Base-by-base conservation (phyloP, 2,797 vertebrate genomes). In the Xerus rutilus region DNA sequence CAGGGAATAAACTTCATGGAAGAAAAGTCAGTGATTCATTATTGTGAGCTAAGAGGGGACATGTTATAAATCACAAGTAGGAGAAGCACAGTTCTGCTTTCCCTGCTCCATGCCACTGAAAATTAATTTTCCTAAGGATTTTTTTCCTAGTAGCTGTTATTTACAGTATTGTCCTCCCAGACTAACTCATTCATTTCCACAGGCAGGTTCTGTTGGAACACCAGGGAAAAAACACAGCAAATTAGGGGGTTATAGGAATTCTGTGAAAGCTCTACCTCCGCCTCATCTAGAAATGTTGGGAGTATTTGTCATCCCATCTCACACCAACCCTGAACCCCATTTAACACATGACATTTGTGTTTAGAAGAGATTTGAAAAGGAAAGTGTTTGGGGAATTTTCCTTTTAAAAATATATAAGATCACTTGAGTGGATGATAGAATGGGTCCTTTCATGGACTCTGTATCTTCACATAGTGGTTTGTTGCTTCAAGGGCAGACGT, bases 101-200 rank as follows among this genome's bases (percentile, higher is more conserved):
- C 94, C 81, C 79, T 94, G 73, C 89, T 94, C 85, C 83, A 65
- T 94, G 89, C 91, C 92, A 78, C 76, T 52, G 97, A 95, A 96
- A 97, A 97, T 96, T 97, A 97, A 97, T 96, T 98, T 97, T 98
- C 93, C 62, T 86, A 54, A 1, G 74, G 59, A 86, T 49, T 95
- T 88, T 93, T 95, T 86, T 70, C 93, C 70, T 69, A 54, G 47
- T 57, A n/a, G 59, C 85, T 96, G 69, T 97, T 97, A 97, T 93
- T 96, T 96, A 95, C 95, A 85, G 69, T 84, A 45, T 89, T 17
- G 1, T 72, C 94, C 72, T 65, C 90, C n/a, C 91, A 91, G 73
- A 76, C 74, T 69, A 73, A 47, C 84, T 77, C 84, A 52, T 93
- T 95, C 83, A 78, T 95, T 95, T 78, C 86, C 52, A 65, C 18